Percentiles rank a stretch among this genome's conserved stretches.
Evolutionary conservation across 2,113 vertebrate species (phyloP).

Genomic region (Numida meleagris): DNA sequence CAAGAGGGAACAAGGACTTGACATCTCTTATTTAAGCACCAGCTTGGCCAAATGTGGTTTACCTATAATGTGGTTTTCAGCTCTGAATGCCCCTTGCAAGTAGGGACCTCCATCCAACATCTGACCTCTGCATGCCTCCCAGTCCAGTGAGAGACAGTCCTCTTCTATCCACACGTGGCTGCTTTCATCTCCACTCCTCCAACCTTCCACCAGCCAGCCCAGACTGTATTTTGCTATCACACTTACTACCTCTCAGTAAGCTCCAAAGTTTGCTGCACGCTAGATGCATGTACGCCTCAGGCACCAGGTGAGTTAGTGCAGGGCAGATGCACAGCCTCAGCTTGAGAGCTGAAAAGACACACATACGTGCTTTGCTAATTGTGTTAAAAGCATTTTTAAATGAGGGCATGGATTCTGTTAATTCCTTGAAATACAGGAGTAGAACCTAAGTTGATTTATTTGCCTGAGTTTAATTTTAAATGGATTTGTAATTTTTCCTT

Average conservation of each 20-base stretch:
- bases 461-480: not conserved
- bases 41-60: conserved; percentile 3
- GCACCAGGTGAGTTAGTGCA: conserved; percentile 25
- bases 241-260: not conserved
- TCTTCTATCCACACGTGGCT: not conserved
- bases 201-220: not conserved
- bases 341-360: not conserved
- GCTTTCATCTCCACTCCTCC: not conserved
- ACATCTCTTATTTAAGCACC: not conserved
- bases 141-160: not conserved
- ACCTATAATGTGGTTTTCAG: conserved; percentile 17
- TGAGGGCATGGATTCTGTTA: not conserved
- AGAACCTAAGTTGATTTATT: not conserved
- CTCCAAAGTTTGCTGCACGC: not conserved
- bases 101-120: not conserved
- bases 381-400: not conserved
- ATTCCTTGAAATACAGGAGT: not conserved
- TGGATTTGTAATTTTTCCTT: not conserved
- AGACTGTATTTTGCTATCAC: not conserved
- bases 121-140: not conserved
- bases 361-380: not conserved
- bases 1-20: not conserved
- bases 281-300: not conserved
- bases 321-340: not conserved
- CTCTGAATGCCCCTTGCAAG: not conserved